phyloP scores from a whole-genome alignment of 2,113 vertebrate species.

The Gymnocephalus cernua region DNA sequence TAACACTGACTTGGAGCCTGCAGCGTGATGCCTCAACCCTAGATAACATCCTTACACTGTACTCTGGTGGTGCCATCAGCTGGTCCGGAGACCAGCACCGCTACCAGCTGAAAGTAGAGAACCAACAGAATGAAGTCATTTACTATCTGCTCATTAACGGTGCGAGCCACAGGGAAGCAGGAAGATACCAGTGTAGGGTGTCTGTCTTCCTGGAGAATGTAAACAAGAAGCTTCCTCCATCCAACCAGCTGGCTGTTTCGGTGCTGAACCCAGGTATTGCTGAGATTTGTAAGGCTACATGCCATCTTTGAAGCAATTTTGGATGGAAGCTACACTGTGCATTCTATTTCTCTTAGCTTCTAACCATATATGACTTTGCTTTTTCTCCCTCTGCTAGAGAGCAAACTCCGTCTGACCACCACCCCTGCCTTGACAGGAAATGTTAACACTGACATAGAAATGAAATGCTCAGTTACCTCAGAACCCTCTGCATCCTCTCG shows the following conservation, averaged over 20 bases:
- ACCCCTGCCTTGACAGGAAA: not conserved
- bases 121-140: conserved; percentile 3
- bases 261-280: conserved; percentile 86
- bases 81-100: conserved; percentile 77
- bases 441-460: conserved; percentile 59
- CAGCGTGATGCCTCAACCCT: conserved; percentile 36
- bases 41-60: conserved; percentile 76
- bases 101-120: conserved; percentile 79
- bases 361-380: conserved; percentile 1
- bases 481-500: conserved; percentile 50
- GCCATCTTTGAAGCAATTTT: not conserved
- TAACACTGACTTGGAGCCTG: conserved; percentile 84
- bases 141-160: conserved; percentile 79
- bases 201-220: conserved; percentile 78
- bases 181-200: conserved; percentile 84
- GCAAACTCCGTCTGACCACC: conserved; percentile 61
- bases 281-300: not conserved
- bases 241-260: conserved; percentile 78
- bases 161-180: conserved; percentile 67
- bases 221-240: conserved; percentile 48
- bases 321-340: not conserved
- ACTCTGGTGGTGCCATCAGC: conserved; percentile 72
- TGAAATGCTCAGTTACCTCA: conserved; percentile 65
- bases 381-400: conserved; percentile 63
- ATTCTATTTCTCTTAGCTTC: not conserved